phyloP scores from a whole-genome alignment of 2,113 vertebrate species.

The Corydoras sp. region DNA sequence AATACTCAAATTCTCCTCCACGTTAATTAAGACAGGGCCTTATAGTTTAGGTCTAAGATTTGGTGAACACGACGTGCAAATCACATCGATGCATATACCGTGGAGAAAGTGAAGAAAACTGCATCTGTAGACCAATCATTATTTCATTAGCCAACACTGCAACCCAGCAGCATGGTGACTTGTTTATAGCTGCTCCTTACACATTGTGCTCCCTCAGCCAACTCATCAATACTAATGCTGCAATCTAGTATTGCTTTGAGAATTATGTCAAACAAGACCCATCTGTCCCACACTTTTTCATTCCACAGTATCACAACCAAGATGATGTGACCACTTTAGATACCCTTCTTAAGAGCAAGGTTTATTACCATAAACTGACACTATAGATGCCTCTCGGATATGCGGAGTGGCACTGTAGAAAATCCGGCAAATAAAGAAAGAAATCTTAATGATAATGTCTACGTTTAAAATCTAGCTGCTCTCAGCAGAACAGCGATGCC shows the following conservation, averaged over 20 bases:
- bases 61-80: too few species aligned
- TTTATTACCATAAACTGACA: conserved; percentile 61
- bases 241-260: conserved; percentile 8
- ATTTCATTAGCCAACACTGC: conserved; percentile 34
- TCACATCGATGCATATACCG: conserved; percentile 7
- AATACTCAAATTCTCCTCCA: not conserved
- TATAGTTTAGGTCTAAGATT: too few species aligned
- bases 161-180: conserved; percentile 18
- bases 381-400: conserved; percentile 54
- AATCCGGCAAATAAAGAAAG: conserved; percentile 72
- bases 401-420: conserved; percentile 53
- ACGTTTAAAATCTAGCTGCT: conserved; percentile 72
- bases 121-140: conserved; percentile 25
- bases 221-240: conserved; percentile 24
- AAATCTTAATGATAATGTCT: conserved; percentile 73
- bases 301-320: conserved; percentile 10
- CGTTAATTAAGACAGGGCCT: too few species aligned
- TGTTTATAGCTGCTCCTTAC: conserved; percentile 23
- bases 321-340: conserved; percentile 30
- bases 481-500: conserved; percentile 75
- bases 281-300: conserved; percentile 16
- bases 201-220: conserved; percentile 15
- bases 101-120: not conserved
- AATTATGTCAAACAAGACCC: conserved; percentile 14
- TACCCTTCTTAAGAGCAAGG: conserved; percentile 58